phyloP scores from a whole-genome alignment of 1,140 invertebrate genomes.

The Helicoverpa armigera region DNA sequence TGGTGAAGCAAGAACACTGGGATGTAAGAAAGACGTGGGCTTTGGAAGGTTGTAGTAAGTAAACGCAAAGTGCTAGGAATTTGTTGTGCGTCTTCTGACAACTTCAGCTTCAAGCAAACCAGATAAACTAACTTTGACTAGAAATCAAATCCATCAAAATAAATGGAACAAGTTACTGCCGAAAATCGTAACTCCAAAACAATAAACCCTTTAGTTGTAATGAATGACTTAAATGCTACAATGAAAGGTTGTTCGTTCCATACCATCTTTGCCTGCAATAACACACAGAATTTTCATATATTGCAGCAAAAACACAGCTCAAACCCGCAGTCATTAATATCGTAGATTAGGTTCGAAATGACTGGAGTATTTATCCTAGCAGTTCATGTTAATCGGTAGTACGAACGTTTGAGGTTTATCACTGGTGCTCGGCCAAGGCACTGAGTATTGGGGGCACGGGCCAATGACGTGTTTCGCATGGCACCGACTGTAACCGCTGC shows the following conservation, averaged over 20 bases:
- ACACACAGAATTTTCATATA: not conserved
- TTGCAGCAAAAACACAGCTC: not conserved
- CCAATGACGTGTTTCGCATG: conserved; percentile 70
- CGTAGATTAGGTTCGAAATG: conserved; percentile 5
- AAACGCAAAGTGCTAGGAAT: too few relatives aligned
- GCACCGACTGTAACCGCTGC: conserved; percentile 71
- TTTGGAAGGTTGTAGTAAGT: not conserved
- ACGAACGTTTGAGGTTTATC: conserved; percentile 35
- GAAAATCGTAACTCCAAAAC: too few relatives aligned
- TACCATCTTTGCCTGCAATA: not conserved
- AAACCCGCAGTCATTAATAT: not conserved
- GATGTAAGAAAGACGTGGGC: not conserved
- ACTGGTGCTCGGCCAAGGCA: conserved; percentile 28
- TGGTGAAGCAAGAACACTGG: not conserved
- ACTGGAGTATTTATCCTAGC: not conserved
- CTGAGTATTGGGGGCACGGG: conserved; percentile 41
- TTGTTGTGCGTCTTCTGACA: too few relatives aligned
- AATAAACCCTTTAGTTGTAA: too few relatives aligned
- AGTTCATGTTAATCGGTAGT: conserved; percentile 27
- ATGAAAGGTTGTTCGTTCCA: too few relatives aligned
- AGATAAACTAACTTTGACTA: not conserved
- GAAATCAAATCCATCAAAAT: not conserved
- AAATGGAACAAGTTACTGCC: too few relatives aligned
- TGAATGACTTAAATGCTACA: too few relatives aligned
- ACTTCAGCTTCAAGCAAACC: not conserved